Evolutionary conservation across 2,113 vertebrate species (phyloP), one percentile per base, ranked within the genome.

Genomic region (Falcunculus frontatus): DNA sequence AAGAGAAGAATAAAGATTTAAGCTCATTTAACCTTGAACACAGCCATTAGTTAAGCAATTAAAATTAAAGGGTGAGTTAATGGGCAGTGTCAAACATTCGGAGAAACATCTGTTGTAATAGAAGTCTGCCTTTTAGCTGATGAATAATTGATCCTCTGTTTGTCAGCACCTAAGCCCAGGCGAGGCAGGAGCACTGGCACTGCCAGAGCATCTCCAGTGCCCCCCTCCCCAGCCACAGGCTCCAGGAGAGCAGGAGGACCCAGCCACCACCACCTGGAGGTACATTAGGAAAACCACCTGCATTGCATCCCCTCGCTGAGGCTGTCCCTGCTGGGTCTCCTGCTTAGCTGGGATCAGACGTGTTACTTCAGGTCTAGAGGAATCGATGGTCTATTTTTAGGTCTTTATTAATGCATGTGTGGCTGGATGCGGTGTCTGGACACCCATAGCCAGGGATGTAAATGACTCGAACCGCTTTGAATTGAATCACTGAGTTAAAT

Each of bases 41-140:
- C 81, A 95, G 86, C 82, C 93, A 96, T 97, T 97, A 97, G 97
- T 96, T 97, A 96, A 95, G 95, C 96, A 97, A 97, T 97, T 97
- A 97, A 97, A 97, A 96, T 95, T 95, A 97, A 97, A 97, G 97
- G 92, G 93, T 97, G 96, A 97, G 96, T 97, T 97, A 97, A 97
- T 97, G 96, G 97, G 92, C 92, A 97, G 96, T 96, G 96, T 97
- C 97, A 97, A 97, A 96, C 97, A 97, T 96, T 95, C 59, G 4
- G 92, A 96, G 93, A 97, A 97, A 96, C 97, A 97, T 97, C 97
- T 97, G 97, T 89, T 95, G 94, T 90, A 84, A 95, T 97, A 96
- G 96, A 95, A 95, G 89, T 94, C 95, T 95, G 93, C 92, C 68
- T 96, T 97, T 96, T 96, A 95, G 81, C 49, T 96, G 95, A 97